These are phyloP conservation scores for Ailurus styani DNA, from an alignment of 2,113 vertebrate genomes.

Conservation along the genomic window DNA sequence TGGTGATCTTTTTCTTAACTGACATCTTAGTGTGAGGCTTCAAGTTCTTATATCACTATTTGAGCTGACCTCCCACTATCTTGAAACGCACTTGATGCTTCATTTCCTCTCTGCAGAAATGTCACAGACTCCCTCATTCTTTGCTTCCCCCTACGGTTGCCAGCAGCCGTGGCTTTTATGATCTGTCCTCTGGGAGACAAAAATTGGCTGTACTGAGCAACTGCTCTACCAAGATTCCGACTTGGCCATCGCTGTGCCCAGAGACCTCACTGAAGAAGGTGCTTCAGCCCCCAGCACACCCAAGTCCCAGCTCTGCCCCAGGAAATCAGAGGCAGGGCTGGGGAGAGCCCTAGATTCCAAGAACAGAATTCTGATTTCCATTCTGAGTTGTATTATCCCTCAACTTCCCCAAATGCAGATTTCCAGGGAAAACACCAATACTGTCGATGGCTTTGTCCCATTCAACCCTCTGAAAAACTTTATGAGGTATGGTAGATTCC, in stretches of 20 bases:
- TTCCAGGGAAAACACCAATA: background rate
- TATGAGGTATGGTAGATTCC: background rate
- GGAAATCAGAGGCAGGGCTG: fast-evolving
- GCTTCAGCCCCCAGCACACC: fast-evolving
- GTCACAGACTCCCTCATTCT: background rate
- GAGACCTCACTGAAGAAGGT: background rate
- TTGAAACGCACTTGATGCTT: background rate
- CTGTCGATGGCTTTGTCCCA: background rate
- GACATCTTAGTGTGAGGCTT: background rate
- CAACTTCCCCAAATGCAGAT: background rate
- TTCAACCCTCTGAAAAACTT: background rate
- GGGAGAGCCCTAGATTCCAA: background rate
- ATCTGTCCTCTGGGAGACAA: background rate
- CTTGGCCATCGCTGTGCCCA: background rate
- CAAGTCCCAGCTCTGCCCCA: too few relatives aligned
- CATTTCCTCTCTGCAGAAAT: background rate
- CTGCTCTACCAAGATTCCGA: background rate
- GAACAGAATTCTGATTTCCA: background rate
- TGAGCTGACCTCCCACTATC: background rate
- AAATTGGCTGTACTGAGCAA: background rate
- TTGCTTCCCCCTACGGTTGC: background rate
- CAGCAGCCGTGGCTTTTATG: background rate
- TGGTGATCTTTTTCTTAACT: background rate
- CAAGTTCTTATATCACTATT: background rate
- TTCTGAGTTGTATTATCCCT: background rate